phyloP scores from a whole-genome alignment of 2,113 vertebrate genomes.

The Cyprinodon brontotheroides region DNA sequence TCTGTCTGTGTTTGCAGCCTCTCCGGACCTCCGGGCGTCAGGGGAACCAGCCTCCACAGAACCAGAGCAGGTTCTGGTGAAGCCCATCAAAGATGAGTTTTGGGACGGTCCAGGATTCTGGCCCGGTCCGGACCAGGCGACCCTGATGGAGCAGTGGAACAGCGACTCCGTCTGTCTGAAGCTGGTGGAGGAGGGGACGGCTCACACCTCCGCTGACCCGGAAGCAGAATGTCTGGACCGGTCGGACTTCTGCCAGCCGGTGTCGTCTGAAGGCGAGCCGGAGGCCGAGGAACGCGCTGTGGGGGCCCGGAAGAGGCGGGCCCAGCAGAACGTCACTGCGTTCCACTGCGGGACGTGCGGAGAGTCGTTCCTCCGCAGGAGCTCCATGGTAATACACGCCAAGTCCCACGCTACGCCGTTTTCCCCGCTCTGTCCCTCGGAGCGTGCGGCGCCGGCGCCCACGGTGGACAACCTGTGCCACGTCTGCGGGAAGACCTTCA shows the following conservation, averaged over 20 bases:
- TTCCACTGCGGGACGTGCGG: conserved; percentile 5
- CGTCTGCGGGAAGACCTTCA: conserved; percentile 18
- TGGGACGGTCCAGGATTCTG: not conserved
- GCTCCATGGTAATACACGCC: conserved; percentile 9
- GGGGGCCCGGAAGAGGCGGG: too few species aligned
- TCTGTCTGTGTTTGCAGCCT: conserved; percentile 1
- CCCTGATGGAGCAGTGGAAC: not conserved
- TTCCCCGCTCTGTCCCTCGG: not conserved
- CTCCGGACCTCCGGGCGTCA: not conserved
- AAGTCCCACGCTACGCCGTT: conserved; percentile 1
- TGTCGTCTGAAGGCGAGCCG: not conserved
- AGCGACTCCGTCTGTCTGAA: conserved; percentile 12
- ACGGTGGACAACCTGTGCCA: conserved; percentile 22
- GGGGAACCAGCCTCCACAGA: not conserved
- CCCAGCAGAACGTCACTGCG: not conserved
- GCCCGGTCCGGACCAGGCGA: not conserved
- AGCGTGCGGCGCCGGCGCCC: conserved; percentile 5
- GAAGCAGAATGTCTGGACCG: conserved; percentile 1
- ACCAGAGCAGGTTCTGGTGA: not conserved
- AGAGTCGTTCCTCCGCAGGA: conserved; percentile 10
- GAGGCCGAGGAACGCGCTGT: not conserved
- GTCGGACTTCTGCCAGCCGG: conserved; percentile 18
- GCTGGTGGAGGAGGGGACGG: too few species aligned
- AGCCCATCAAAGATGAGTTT: not conserved
- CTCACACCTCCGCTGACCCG: conserved; percentile 5